These are phyloP conservation scores for Brachionus asplanchnoidis DNA, from an alignment of 1,140 invertebrate species.

Conservation along the genomic window DNA sequence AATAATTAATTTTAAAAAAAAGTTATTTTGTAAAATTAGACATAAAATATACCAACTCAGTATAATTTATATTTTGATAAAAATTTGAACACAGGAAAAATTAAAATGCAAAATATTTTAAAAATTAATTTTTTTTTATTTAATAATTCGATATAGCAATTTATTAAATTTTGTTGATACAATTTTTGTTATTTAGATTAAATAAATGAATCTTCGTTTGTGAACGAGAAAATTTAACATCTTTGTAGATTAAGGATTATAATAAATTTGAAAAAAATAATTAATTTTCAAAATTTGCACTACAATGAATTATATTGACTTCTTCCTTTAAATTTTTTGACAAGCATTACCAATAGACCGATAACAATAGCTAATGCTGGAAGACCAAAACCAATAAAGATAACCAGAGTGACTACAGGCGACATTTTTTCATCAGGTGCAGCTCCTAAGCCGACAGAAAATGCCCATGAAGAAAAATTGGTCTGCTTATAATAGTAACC, in stretches of 20 bases:
- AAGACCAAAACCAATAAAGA: conserved; percentile 35
- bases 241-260: neutral
- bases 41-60: too few relatives aligned
- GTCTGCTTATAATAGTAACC: conserved; percentile 22
- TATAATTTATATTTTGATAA: too few relatives aligned
- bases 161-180: neutral
- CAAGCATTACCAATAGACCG: conserved; percentile 21
- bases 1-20: too few relatives aligned
- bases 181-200: neutral
- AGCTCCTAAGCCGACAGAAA: conserved; percentile 34
- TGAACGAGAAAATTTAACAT: neutral
- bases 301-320: conserved; percentile 13
- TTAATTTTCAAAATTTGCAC: neutral
- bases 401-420: conserved; percentile 4
- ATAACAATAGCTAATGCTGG: conserved; percentile 24
- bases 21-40: too few relatives aligned
- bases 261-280: neutral
- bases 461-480: conserved; percentile 34
- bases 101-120: too few relatives aligned
- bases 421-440: conserved; percentile 37
- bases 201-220: neutral
- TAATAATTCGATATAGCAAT: neutral
- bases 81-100: too few relatives aligned
- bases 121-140: neutral
- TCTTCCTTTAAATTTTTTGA: conserved; percentile 17